Percentiles rank a stretch among this genome's conserved stretches.
These are phyloP conservation scores for Parasteatoda tepidariorum DNA, from an alignment of 1,140 invertebrate genomes.

Conservation along the genomic window DNA sequence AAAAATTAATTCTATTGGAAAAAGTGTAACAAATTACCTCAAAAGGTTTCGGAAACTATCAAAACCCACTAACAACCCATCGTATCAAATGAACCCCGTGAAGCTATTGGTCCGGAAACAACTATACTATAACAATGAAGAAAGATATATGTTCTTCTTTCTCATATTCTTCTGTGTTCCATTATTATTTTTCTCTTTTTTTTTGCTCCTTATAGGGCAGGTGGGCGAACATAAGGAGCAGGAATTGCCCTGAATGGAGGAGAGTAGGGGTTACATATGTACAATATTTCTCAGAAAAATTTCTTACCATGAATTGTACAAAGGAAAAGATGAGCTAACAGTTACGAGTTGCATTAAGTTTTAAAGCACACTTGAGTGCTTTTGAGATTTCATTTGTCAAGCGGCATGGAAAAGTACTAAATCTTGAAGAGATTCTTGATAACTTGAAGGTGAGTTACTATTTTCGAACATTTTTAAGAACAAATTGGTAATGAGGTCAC, in stretches of 20 bases:
- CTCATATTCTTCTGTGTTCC: background rate
- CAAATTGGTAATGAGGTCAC: background rate
- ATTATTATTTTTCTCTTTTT: background rate
- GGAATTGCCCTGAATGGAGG: background rate
- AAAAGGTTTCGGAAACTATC: background rate
- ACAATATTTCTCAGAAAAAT: slow-evolving; percentile 24
- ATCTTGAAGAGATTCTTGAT: background rate
- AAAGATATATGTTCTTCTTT: slow-evolving; percentile 14
- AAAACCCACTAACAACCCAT: background rate
- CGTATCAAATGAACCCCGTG: slow-evolving; percentile 31
- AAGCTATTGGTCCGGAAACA: slow-evolving; percentile 53
- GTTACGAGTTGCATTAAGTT: background rate
- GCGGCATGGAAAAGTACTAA: background rate
- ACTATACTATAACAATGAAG: slow-evolving; percentile 17
- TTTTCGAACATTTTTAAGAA: background rate
- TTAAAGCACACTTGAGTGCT: background rate
- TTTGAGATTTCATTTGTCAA: background rate
- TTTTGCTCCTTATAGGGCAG: background rate
- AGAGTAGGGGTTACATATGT: background rate
- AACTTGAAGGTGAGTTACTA: background rate
- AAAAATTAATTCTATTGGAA: background rate
- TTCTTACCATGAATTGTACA: slow-evolving; percentile 32
- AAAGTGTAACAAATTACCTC: background rate
- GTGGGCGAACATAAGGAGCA: background rate
- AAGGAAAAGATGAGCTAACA: background rate